A percentile compares a stretch with the other conserved stretches of the same genome.
Evolutionary conservation across 2,888 invertebrate species (phyloP).

Genomic region (Chironomus tentans): DNA sequence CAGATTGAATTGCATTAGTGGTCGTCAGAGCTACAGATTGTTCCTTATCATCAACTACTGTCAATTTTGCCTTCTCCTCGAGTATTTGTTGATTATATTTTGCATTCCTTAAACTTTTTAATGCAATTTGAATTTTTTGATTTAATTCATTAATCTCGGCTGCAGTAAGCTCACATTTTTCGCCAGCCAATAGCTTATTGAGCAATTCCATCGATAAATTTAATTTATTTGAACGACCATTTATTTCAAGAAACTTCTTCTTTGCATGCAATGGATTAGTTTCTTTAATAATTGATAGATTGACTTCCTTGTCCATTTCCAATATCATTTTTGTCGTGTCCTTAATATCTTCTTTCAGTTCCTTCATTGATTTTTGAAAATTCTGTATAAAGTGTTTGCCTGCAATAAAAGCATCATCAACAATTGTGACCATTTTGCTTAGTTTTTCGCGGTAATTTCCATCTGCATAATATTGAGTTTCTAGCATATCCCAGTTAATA

Average conservation of each 20-base stretch:
- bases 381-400: slow-evolving; percentile 65
- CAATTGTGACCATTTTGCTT: slow-evolving; percentile 75
- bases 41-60: not conserved
- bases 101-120: not conserved
- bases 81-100: not conserved
- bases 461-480: slow-evolving; percentile 78
- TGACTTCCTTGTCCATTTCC: slow-evolving; percentile 6
- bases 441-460: slow-evolving; percentile 71
- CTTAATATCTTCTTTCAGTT: slow-evolving; percentile 40
- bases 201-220: slow-evolving; percentile 43
- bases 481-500: slow-evolving; percentile 86
- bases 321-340: slow-evolving; percentile 29
- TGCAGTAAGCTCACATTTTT: slow-evolving; percentile 43
- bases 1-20: not conserved
- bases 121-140: slow-evolving; percentile 34
- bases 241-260: slow-evolving; percentile 1
- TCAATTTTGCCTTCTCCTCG: slow-evolving; percentile 13
- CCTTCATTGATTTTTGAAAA: slow-evolving; percentile 47
- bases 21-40: not conserved
- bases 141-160: slow-evolving; percentile 47
- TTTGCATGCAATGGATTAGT: not conserved
- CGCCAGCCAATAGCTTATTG: slow-evolving; percentile 43
- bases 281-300: slow-evolving; percentile 5
- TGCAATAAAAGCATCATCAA: slow-evolving; percentile 63
- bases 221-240: slow-evolving; percentile 34